These are phyloP conservation scores for Amphiprion percula DNA, from an alignment of 2,113 vertebrate species.

Conservation along the genomic window DNA sequence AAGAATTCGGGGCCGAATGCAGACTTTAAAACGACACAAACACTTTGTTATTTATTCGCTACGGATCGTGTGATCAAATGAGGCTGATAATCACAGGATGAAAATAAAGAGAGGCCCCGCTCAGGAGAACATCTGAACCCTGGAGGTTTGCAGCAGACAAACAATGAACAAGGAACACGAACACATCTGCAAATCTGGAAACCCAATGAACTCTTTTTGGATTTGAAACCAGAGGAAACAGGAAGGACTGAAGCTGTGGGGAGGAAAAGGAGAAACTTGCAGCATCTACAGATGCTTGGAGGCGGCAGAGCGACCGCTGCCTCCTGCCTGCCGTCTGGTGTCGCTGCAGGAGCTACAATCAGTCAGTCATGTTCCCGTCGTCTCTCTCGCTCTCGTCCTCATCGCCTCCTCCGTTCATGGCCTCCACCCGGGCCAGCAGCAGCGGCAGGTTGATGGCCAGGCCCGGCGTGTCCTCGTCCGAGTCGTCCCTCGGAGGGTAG, in stretches of 20 bases:
- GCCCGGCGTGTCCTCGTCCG: conserved; percentile 76
- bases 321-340: conserved; percentile 51
- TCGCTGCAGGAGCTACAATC: conserved; percentile 49
- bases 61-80: conserved; percentile 60
- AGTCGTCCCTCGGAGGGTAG: conserved; percentile 83
- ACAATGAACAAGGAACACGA: conserved; percentile 49
- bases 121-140: conserved; percentile 65
- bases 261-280: not conserved
- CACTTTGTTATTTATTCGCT: conserved; percentile 35
- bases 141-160: conserved; percentile 61
- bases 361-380: conserved; percentile 57
- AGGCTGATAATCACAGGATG: conserved; percentile 75
- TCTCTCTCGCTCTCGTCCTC: conserved; percentile 66
- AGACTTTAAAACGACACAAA: conserved; percentile 9
- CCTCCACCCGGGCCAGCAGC: conserved; percentile 81
- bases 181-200: conserved; percentile 6
- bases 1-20: not conserved
- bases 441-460: conserved; percentile 77
- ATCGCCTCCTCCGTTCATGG: conserved; percentile 66
- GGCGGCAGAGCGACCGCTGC: conserved; percentile 55
- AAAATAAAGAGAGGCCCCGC: conserved; percentile 44
- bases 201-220: not conserved
- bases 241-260: conserved; percentile 20
- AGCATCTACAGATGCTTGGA: conserved; percentile 24
- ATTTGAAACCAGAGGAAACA: conserved; percentile 15